A percentile compares a stretch with the other conserved stretches of the same genome.
Conservation (phyloP, 2,888 invertebrate species). For the Shargacucullia verbasci region DNA sequence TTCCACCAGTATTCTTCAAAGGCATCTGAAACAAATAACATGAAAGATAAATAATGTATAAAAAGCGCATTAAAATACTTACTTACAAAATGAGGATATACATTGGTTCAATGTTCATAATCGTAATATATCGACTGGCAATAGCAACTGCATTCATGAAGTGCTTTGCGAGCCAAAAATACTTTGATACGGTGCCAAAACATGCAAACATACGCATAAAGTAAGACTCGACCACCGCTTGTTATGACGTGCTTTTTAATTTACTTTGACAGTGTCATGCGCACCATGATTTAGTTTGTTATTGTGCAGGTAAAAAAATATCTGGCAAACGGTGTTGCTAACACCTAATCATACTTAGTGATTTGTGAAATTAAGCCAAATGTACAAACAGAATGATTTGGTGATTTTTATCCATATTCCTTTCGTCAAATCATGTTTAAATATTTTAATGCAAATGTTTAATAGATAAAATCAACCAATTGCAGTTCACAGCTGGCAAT, state of each 20-base stretch:
- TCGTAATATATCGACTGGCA: constrained; percentile 70
- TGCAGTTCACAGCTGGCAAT: no score
- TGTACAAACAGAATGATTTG: no score
- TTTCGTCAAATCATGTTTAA: no score
- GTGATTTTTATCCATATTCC: no score
- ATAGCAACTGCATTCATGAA: constrained; percentile 82
- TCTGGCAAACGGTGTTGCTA: no score
- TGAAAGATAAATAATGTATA: neutral
- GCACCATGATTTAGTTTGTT: constrained; percentile 13
- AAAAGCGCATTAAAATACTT: no score
- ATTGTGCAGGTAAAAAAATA: constrained; percentile 18
- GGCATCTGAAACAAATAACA: constrained; percentile 11
- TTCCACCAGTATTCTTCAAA: neutral
- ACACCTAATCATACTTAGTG: no score
- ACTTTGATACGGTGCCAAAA: constrained; percentile 85
- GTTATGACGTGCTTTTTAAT: constrained; percentile 66
- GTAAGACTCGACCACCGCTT: constrained; percentile 52
- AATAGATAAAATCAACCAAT: no score
- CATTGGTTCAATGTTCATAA: constrained; percentile 56
- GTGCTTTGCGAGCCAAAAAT: constrained; percentile 84
- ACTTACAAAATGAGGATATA: constrained; percentile 13
- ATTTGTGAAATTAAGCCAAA: no score
- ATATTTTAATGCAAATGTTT: no score
- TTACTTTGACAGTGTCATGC: constrained; percentile 44
- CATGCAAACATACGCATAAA: constrained; percentile 79